Conservation (phyloP, 2,888 invertebrate species). For the Brachypterus glaber region DNA sequence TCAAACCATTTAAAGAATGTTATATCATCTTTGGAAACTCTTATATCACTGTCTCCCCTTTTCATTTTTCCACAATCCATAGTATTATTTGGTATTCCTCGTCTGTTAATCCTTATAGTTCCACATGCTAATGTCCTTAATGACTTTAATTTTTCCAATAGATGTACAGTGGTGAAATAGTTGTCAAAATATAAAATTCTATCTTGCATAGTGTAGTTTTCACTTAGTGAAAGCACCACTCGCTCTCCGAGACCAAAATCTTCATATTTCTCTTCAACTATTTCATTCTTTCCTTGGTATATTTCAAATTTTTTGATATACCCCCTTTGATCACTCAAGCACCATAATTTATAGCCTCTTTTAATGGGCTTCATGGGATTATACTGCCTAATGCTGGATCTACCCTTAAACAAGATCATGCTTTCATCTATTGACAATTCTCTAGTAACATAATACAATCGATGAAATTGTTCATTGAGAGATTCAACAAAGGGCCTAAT, state of each 20-base stretch:
- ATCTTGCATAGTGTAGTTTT: constrained; percentile 15
- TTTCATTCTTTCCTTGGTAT: constrained; percentile 22
- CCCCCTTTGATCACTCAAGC: constrained; percentile 17
- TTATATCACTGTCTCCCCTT: constrained; percentile 12
- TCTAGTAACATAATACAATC: constrained; percentile 13
- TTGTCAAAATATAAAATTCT: constrained; percentile 17
- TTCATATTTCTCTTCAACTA: constrained; percentile 16
- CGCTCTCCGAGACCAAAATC: constrained; percentile 21
- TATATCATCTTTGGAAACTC: constrained; percentile 11
- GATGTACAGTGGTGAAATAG: constrained; percentile 16
- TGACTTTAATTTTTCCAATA: constrained; percentile 18
- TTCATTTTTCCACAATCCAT: background rate
- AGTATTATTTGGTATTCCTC: constrained; percentile 1
- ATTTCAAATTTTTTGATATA: constrained; percentile 20
- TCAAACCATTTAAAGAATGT: constrained; percentile 16
- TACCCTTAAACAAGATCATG: constrained; percentile 20
- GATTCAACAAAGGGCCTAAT: constrained; percentile 9
- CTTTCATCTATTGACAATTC: constrained; percentile 14
- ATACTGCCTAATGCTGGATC: constrained; percentile 19
- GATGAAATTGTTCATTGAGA: constrained; percentile 10
- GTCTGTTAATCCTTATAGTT: constrained; percentile 11
- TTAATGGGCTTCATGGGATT: constrained; percentile 24
- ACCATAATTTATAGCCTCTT: constrained; percentile 22
- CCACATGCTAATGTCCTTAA: constrained; percentile 18
- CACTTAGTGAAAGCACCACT: constrained; percentile 19